These are phyloP conservation scores for Porites australiensis DNA, from an alignment of 64 coral and sea anemone genomes.

Conservation along the genomic window DNA sequence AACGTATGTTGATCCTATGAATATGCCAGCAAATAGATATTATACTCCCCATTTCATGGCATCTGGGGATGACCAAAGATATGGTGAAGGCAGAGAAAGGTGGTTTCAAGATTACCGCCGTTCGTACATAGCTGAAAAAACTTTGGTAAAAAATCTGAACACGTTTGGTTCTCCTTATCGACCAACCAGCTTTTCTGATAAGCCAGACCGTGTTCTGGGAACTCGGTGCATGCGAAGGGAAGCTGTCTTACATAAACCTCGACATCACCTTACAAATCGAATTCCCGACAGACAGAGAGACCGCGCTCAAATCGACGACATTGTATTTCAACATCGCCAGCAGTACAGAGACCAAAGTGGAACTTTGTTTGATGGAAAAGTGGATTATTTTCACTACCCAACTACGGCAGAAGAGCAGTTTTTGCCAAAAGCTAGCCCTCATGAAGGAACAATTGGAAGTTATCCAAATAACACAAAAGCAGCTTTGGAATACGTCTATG, in stretches of 20 bases:
- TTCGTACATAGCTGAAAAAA: slow-evolving; percentile 72
- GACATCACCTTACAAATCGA: slow-evolving; percentile 81
- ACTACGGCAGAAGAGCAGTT: slow-evolving; percentile 91
- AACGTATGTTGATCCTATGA: slow-evolving; percentile 80
- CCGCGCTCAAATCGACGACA: slow-evolving; percentile 68
- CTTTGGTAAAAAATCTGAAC: slow-evolving; percentile 70
- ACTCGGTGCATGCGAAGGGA: slow-evolving; percentile 72
- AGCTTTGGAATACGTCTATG: slow-evolving; percentile 82
- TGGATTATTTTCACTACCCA: slow-evolving; percentile 93
- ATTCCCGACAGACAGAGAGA: slow-evolving; percentile 93
- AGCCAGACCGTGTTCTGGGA: slow-evolving; percentile 93
- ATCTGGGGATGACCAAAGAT: slow-evolving; percentile 52
- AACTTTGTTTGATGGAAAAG: slow-evolving; percentile 72
- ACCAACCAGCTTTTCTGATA: slow-evolving; percentile 89
- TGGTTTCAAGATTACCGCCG: slow-evolving; percentile 99
- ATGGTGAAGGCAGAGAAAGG: slow-evolving; percentile 80
- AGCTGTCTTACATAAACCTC: slow-evolving; percentile 79
- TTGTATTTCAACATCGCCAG: slow-evolving; percentile 83
- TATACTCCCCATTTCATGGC: slow-evolving; percentile 81
- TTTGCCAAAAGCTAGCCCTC: slow-evolving; percentile 41
- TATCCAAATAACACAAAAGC: slow-evolving; percentile 87
- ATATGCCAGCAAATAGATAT: slow-evolving; percentile 77
- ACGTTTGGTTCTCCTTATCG: slow-evolving; percentile 75
- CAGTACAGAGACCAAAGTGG: slow-evolving; percentile 90
- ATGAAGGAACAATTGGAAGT: slow-evolving; percentile 44